Percentiles rank a stretch among this genome's conserved stretches.
Evolutionary conservation across 2,797 vertebrate species (phyloP).

Genomic region (Anas georgica): DNA sequence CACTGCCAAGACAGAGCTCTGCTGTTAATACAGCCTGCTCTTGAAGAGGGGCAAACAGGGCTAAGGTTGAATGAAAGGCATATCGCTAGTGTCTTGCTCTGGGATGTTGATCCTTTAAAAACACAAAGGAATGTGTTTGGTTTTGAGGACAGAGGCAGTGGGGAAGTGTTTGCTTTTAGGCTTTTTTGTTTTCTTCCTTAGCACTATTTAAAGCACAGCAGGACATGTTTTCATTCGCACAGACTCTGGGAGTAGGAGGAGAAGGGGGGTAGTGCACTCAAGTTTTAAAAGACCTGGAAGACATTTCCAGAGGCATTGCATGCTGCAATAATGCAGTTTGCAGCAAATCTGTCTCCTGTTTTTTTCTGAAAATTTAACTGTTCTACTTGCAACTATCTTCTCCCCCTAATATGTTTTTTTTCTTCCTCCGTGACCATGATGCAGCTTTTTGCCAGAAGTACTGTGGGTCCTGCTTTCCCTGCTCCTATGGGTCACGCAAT

Average conservation of each 20-base stretch:
- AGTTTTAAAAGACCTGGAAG: not conserved
- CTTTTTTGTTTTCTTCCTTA: not conserved
- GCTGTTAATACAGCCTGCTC: not conserved
- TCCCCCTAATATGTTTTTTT: not conserved
- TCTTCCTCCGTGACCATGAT: not conserved
- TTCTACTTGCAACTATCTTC: not conserved
- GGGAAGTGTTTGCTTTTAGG: not conserved
- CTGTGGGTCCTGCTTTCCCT: not conserved
- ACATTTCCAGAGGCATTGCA: not conserved
- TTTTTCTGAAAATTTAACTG: not conserved
- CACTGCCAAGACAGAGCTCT: not conserved
- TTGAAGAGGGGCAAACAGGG: not conserved
- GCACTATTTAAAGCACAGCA: not conserved
- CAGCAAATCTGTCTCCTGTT: not conserved
- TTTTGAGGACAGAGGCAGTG: conserved; percentile 1
- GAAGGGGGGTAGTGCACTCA: not conserved
- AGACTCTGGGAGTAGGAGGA: not conserved
- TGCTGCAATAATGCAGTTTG: not conserved
- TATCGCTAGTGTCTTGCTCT: not conserved
- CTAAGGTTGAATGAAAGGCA: not conserved
- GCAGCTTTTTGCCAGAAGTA: not conserved
- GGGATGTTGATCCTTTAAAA: not conserved
- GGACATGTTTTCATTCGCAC: not conserved
- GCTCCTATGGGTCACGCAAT: not conserved
- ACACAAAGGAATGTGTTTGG: not conserved